These are phyloP conservation scores for Caiman crocodilus DNA, from an alignment of 2,797 vertebrate genomes.

Conservation along the genomic window DNA sequence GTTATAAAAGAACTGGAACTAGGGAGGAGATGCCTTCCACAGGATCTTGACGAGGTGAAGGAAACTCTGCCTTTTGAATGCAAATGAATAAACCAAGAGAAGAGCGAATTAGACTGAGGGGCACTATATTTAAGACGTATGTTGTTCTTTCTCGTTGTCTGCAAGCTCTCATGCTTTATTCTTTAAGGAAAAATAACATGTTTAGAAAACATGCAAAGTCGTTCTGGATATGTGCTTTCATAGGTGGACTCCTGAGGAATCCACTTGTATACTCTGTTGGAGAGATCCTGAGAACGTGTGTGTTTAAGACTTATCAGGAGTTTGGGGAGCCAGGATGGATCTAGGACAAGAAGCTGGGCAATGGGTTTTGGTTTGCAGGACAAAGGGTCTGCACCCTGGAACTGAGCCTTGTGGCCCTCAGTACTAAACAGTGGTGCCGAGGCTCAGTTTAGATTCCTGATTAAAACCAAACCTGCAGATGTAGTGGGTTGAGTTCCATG, in stretches of 20 bases:
- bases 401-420: background rate
- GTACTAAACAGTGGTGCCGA: too few species aligned
- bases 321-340: too few species aligned
- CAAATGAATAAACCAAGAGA: too few species aligned
- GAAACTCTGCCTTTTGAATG: too few species aligned
- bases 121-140: fast-evolving
- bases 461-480: too few species aligned
- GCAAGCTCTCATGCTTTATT: background rate
- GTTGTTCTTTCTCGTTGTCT: background rate
- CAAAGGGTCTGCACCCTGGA: too few species aligned
- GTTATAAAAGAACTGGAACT: background rate
- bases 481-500: background rate
- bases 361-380: too few species aligned
- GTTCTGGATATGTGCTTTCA: too few species aligned
- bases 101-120: background rate
- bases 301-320: too few species aligned
- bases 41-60: fast-evolving
- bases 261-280: background rate
- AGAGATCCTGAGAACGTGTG: background rate
- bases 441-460: background rate
- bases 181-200: background rate
- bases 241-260: too few species aligned
- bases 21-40: fast-evolving
- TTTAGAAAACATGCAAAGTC: background rate
- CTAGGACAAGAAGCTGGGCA: too few species aligned